Conservation (phyloP, 2,113 vertebrate species). For the Antigone vipio region DNA sequence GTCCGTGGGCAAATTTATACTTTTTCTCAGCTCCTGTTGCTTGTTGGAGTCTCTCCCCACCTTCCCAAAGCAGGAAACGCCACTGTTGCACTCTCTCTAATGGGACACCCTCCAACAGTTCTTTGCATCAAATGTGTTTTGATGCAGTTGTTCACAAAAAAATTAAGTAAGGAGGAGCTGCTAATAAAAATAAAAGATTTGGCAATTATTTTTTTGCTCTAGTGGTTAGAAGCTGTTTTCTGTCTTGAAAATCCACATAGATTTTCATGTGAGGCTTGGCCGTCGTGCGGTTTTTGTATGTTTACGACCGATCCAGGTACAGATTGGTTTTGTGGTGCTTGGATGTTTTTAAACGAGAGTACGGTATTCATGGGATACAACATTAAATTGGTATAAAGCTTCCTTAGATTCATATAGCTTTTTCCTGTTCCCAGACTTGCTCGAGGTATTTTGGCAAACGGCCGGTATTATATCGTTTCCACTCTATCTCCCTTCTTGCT, state of each 20-base stretch:
- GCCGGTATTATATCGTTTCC: background rate
- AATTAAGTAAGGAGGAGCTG: background rate
- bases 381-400: background rate
- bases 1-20: background rate
- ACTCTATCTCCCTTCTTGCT: background rate
- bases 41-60: background rate
- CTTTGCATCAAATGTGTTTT: background rate
- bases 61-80: background rate
- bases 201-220: background rate
- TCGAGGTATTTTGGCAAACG: background rate
- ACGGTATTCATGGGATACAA: background rate
- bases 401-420: background rate
- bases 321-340: background rate
- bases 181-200: background rate
- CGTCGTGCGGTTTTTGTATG: background rate
- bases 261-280: background rate
- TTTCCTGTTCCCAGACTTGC: background rate
- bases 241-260: background rate
- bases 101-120: background rate
- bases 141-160: background rate
- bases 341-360: rapidly evolving
- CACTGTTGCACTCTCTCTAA: background rate
- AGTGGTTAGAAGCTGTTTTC: background rate
- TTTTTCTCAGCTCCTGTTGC: too few relatives aligned
- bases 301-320: background rate